These are phyloP conservation scores for Nycticryphes semicollaris DNA, from an alignment of 2,113 vertebrate species.

Conservation along the genomic window DNA sequence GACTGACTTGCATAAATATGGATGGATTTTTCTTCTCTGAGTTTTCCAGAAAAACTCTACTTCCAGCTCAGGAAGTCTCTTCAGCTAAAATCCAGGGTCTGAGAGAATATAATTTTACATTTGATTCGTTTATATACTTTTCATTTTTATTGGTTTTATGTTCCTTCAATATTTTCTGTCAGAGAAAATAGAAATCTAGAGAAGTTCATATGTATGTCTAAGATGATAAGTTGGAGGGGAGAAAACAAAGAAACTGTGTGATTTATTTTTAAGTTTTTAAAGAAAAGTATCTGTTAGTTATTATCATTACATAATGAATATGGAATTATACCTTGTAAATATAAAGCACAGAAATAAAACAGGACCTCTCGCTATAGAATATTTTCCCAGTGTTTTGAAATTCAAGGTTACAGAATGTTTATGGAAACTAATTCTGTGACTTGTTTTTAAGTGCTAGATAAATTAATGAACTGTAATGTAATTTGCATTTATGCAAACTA, in stretches of 20 bases:
- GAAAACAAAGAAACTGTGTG: background rate
- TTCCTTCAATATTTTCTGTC: background rate
- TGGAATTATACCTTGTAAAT: background rate
- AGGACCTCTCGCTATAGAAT: background rate
- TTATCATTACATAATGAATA: background rate
- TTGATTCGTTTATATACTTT: background rate
- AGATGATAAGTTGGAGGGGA: background rate
- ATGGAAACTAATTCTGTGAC: background rate
- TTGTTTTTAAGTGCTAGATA: background rate
- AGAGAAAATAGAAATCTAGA: background rate
- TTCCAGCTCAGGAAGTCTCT: background rate
- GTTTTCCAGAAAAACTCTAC: background rate
- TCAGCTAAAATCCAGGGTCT: background rate
- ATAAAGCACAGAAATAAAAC: background rate
- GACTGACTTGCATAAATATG: background rate
- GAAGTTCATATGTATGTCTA: background rate
- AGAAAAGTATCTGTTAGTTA: background rate
- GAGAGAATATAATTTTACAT: background rate
- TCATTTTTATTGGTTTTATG: background rate
- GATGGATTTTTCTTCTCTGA: background rate
- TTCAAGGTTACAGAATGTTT: background rate
- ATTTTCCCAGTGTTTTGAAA: background rate
- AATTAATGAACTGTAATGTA: background rate
- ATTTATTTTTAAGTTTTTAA: background rate
- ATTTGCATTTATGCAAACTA: slow-evolving; percentile 1